Base-by-base conservation (phyloP, 2,888 invertebrate genomes). In the Hyalella azteca region DNA sequence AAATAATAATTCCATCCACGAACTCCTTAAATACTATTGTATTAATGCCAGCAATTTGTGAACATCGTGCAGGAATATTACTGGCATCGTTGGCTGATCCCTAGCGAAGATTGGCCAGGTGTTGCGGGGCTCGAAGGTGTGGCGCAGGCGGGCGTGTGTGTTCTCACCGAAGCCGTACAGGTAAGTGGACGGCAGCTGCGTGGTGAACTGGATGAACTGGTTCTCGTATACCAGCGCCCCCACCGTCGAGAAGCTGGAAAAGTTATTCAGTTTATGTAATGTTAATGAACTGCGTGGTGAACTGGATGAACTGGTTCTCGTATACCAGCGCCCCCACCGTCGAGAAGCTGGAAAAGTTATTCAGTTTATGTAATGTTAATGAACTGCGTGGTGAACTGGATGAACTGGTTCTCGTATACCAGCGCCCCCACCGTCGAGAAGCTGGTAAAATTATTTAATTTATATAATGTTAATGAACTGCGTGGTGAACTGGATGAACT, bases 141-240 rank as follows among this genome's bases (percentile, higher is more conserved):
- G 79, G 26, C 54, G 40, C 84, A 89, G 87, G 5, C 66, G 39
- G 0, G 82, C 82, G 81, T 88, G 88, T 2, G 86, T 85, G 85
- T 89, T 87, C 84, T 89, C 89, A 2, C 89, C 89, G 79, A 89
- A 86, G 0, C 89, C 89, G 82, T 88, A 89, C 4, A 87, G 85
- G 84, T 89, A 87, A 19, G 81, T 81, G 3, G 88, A 87, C 0
- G 88, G 88, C 13, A 89, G 85, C 54, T 85, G 85, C 41, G 88
- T 88, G 0, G 88, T 85, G 3, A 89, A 86, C 85, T 89, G 89
- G 1, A 89, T 85, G 84, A 87, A 89, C 86, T 89, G 89, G 81
- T 90, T 87, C 2, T 88, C 87, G 84, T 88, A 88, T 2, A 87
- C 86, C n/a, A 89, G 86, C 0, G 77, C 48, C 19, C 50, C 77